These are phyloP conservation scores for Aleiodes sp. DNA, from an alignment of 1,140 invertebrate species.

Conservation along the genomic window DNA sequence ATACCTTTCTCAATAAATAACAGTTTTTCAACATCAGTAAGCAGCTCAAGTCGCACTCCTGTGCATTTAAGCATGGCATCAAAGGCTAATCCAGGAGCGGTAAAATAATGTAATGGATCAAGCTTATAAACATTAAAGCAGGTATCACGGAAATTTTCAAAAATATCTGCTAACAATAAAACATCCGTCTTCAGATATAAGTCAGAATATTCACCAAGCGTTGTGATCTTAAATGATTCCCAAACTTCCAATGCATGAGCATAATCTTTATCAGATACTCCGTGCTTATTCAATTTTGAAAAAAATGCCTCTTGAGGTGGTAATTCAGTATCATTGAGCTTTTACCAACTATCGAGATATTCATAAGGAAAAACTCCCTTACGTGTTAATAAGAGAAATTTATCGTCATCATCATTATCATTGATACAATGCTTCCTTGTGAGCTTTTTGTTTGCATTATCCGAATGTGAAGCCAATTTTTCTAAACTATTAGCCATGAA, in stretches of 20 bases:
- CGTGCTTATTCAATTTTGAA: conserved; percentile 43
- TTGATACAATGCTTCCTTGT: conserved; percentile 20
- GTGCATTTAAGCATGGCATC: not conserved
- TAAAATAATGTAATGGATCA: conserved; percentile 7
- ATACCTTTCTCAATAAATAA: conserved; percentile 42
- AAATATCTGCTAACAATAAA: not conserved
- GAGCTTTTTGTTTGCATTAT: conserved; percentile 2
- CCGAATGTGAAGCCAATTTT: not conserved
- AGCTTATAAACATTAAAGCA: not conserved
- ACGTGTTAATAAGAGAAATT: conserved; percentile 31
- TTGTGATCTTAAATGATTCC: conserved; percentile 51
- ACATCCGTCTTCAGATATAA: conserved; percentile 49
- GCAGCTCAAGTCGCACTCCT: conserved; percentile 36
- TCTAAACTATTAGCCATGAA: conserved; percentile 1
- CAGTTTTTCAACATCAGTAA: conserved; percentile 60
- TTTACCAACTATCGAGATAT: conserved; percentile 43
- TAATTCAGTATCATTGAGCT: conserved; percentile 35
- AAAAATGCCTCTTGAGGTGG: conserved; percentile 48
- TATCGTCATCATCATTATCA: no score
- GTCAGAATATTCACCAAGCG: conserved; percentile 57
- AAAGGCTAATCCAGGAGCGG: no score
- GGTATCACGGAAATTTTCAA: conserved; percentile 7
- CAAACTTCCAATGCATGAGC: conserved; percentile 53
- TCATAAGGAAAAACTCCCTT: conserved; percentile 48
- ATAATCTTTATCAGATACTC: conserved; percentile 50